Conservation (phyloP, 2,888 invertebrate species). For the Ophioninae sp. region DNA sequence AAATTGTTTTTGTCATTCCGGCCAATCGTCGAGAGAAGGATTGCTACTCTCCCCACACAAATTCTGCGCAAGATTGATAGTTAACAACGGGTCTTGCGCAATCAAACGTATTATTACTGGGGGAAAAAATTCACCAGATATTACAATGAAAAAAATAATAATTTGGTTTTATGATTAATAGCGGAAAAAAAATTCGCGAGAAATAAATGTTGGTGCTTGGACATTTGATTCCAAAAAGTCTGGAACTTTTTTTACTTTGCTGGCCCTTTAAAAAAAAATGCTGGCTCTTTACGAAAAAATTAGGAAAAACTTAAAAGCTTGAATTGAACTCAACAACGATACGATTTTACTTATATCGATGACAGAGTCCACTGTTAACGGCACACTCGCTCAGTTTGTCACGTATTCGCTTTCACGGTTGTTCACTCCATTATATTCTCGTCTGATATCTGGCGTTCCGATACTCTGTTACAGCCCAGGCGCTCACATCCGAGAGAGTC, state of each 20-base stretch:
- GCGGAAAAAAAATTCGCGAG: too few species aligned
- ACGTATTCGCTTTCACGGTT: slow-evolving; percentile 58
- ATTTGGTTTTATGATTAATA: too few species aligned
- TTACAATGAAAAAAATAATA: too few species aligned
- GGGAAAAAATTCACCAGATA: too few species aligned
- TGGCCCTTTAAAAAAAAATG: neutral
- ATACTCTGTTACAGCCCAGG: slow-evolving; percentile 11
- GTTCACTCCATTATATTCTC: slow-evolving; percentile 62
- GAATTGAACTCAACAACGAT: slow-evolving; percentile 13
- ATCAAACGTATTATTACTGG: neutral
- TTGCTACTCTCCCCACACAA: neutral
- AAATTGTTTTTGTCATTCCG: slow-evolving; percentile 47
- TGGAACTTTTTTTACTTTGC: too few species aligned
- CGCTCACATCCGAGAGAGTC: slow-evolving; percentile 7
- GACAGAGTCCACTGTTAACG: slow-evolving; percentile 57
- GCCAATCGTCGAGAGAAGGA: slow-evolving; percentile 44
- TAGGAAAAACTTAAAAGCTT: slow-evolving; percentile 17
- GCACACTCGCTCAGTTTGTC: slow-evolving; percentile 54
- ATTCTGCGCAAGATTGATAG: slow-evolving; percentile 19
- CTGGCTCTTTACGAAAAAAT: neutral
- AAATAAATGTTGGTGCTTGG: too few species aligned
- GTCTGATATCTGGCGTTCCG: slow-evolving; percentile 37
- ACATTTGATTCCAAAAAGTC: too few species aligned
- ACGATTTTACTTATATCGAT: slow-evolving; percentile 64
- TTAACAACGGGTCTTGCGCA: neutral